These are phyloP conservation scores for Eubucco bourcierii DNA, from an alignment of 2,113 vertebrate species.

Conservation along the genomic window DNA sequence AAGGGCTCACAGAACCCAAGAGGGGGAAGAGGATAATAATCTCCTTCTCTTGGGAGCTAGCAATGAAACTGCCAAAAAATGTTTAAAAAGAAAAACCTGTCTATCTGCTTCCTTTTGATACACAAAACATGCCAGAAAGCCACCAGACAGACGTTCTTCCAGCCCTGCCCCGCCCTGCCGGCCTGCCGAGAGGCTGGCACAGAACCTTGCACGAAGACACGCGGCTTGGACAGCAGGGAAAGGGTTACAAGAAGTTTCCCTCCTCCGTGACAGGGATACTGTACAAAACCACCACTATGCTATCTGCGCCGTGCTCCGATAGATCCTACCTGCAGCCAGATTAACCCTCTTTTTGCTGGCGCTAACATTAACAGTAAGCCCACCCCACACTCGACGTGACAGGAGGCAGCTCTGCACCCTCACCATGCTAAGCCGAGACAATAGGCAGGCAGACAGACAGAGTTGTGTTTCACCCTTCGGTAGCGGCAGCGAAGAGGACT, in stretches of 20 bases:
- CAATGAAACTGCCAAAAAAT: neutral
- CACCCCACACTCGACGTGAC: neutral
- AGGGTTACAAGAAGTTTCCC: neutral
- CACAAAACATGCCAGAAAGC: neutral
- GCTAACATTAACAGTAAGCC: neutral
- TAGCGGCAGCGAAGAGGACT: neutral
- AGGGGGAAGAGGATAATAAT: neutral
- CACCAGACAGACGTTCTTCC: neutral
- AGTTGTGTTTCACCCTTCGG: neutral
- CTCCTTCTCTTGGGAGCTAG: neutral
- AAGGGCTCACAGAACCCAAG: constrained; percentile 3
- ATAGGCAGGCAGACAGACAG: neutral
- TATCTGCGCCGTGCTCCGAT: neutral
- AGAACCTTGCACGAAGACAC: neutral
- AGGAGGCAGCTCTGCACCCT: neutral
- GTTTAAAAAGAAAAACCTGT: neutral
- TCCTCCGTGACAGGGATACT: neutral
- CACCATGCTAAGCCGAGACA: neutral
- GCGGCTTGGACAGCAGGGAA: neutral
- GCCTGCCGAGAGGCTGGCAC: neutral
- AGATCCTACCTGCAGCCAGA: neutral
- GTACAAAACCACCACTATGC: constrained; percentile 48
- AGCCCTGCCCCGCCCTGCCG: neutral
- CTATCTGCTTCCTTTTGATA: neutral
- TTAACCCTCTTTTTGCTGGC: constrained; percentile 27